phyloP scores from a whole-genome alignment of 2,888 invertebrate species.

The Nemotelus nigrinus region DNA sequence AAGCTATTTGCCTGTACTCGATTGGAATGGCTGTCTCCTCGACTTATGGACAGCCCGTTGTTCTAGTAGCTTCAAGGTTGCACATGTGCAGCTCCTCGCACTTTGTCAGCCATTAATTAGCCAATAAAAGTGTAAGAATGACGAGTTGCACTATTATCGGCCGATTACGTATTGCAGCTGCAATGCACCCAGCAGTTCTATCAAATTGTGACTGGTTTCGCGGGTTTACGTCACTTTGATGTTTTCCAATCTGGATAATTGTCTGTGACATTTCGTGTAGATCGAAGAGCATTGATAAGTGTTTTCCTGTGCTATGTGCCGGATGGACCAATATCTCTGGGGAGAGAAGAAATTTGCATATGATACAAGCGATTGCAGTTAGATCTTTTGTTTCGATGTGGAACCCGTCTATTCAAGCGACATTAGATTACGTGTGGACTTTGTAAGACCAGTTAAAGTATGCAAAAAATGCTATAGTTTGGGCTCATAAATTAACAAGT shows the following conservation, averaged over 20 bases:
- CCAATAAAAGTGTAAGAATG: conserved; percentile 44
- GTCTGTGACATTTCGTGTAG: conserved; percentile 39
- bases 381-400: not conserved
- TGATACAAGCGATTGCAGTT: not conserved
- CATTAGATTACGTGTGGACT: too few relatives aligned
- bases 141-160: conserved; percentile 41
- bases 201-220: too few relatives aligned
- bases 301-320: not conserved
- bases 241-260: conserved; percentile 33
- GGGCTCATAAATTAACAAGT: too few relatives aligned
- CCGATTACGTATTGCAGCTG: conserved; percentile 26
- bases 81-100: conserved; percentile 30
- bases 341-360: not conserved
- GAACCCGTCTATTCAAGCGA: too few relatives aligned
- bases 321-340: too few relatives aligned
- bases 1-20: too few relatives aligned
- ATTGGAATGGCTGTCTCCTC: too few relatives aligned
- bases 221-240: not conserved
- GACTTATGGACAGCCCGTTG: too few relatives aligned
- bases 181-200: not conserved
- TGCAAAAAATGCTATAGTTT: too few relatives aligned
- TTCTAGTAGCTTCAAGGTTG: conserved; percentile 25
- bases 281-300: conserved; percentile 23
- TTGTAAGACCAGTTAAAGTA: too few relatives aligned
- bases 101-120: conserved; percentile 35